Conservation (phyloP, 2,888 invertebrate species). For the Steinernema carpocapsae region DNA sequence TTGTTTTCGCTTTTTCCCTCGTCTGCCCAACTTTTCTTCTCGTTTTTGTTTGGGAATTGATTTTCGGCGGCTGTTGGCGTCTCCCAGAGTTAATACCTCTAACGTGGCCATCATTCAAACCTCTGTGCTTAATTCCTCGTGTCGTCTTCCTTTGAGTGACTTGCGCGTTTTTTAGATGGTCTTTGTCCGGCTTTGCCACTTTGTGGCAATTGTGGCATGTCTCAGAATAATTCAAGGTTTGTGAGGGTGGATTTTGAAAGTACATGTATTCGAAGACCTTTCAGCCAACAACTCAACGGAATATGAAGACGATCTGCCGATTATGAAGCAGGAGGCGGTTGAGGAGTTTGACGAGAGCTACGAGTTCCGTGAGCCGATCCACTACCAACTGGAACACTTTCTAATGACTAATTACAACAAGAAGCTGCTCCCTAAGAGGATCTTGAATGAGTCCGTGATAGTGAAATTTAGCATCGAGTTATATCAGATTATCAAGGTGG, state of each 20-base stretch:
- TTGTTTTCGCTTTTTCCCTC: constrained; percentile 15
- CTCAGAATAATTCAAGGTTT: background rate
- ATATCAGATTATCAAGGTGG: constrained; percentile 52
- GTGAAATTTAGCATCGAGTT: constrained; percentile 45
- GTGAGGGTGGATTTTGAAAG: too few relatives aligned
- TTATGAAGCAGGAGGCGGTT: too few relatives aligned
- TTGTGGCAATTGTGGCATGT: background rate
- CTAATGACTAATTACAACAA: constrained; percentile 45
- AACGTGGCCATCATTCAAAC: constrained; percentile 21
- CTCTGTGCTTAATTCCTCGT: background rate
- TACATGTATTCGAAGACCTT: too few relatives aligned
- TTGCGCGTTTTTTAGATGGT: background rate
- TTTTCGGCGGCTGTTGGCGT: background rate
- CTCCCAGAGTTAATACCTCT: background rate
- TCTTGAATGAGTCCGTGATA: constrained; percentile 37
- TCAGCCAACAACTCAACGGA: background rate
- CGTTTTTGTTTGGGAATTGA: constrained; percentile 5
- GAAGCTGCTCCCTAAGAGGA: constrained; percentile 41
- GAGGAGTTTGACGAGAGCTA: background rate
- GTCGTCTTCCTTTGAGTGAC: background rate
- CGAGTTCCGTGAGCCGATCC: constrained; percentile 30
- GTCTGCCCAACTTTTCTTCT: background rate
- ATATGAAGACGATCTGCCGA: background rate
- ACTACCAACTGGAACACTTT: constrained; percentile 44
- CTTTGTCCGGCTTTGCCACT: constrained; percentile 13